Percentiles rank a stretch among this genome's conserved stretches.
Conservation (phyloP, 2,797 vertebrate species). For the Pagetopsis macropterus region DNA sequence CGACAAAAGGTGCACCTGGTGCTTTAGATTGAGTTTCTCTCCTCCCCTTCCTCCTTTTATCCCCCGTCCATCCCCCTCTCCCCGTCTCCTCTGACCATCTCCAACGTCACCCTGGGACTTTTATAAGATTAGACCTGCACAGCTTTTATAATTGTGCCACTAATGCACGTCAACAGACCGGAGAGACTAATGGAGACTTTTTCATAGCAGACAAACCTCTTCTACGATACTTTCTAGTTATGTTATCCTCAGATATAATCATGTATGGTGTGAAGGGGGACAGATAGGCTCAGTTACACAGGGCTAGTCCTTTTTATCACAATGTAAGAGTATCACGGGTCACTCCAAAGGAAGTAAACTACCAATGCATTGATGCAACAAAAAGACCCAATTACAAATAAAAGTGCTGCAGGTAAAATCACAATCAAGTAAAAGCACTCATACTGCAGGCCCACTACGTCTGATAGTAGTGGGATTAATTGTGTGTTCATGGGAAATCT, state of each 20-base stretch:
- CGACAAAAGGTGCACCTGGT: slow-evolving; percentile 85
- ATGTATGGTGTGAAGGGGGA: slow-evolving; percentile 38
- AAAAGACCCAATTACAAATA: background rate
- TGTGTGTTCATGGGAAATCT: background rate
- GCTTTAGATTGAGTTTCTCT: slow-evolving; percentile 82
- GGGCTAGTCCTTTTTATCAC: slow-evolving; percentile 16
- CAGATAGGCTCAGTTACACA: slow-evolving; percentile 32
- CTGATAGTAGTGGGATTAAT: background rate
- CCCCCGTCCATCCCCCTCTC: slow-evolving; percentile 74
- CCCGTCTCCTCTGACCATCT: slow-evolving; percentile 75
- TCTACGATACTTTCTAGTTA: slow-evolving; percentile 22
- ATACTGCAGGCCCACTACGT: background rate
- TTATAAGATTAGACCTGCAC: slow-evolving; percentile 77
- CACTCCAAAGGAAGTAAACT: background rate
- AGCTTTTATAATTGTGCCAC: slow-evolving; percentile 72
- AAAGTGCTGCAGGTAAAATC: background rate
- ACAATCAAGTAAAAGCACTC: background rate
- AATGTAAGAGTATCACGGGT: background rate
- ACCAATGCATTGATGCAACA: background rate
- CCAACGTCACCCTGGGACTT: slow-evolving; percentile 79
- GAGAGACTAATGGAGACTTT: slow-evolving; percentile 60
- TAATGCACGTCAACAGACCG: slow-evolving; percentile 66
- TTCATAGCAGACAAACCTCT: slow-evolving; percentile 38
- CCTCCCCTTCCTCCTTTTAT: slow-evolving; percentile 73
- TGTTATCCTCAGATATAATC: slow-evolving; percentile 41